These are phyloP conservation scores for Nephrocerus scutellatus DNA, from an alignment of 2,888 invertebrate species.

Conservation along the genomic window DNA sequence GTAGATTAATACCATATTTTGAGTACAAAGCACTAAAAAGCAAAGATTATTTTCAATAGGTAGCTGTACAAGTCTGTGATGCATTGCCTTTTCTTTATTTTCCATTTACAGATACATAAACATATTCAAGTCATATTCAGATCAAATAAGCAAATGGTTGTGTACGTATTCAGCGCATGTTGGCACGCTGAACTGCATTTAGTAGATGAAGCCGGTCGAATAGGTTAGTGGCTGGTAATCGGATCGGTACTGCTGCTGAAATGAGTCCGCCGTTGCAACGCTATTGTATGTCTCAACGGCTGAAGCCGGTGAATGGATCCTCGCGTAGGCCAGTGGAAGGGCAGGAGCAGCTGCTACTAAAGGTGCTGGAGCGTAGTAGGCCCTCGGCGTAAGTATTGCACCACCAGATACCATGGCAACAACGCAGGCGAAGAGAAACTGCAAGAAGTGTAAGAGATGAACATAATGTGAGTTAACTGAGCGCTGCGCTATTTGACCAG, in stretches of 20 bases:
- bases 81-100: too few relatives aligned
- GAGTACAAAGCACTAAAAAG: too few relatives aligned
- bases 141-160: too few relatives aligned
- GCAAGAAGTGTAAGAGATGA: conserved; percentile 1
- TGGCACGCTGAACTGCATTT: too few relatives aligned
- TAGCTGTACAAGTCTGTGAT: too few relatives aligned
- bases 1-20: too few relatives aligned
- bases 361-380: conserved; percentile 4
- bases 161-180: too few relatives aligned
- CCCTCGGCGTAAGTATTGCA: conserved; percentile 27
- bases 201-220: conserved; percentile 29
- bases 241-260: conserved; percentile 39
- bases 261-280: conserved; percentile 37
- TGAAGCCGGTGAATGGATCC: conserved; percentile 19
- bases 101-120: too few relatives aligned
- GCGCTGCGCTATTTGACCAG: not conserved
- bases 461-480: not conserved
- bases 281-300: conserved; percentile 38
- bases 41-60: too few relatives aligned
- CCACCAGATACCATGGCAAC: conserved; percentile 28
- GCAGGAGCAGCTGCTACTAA: conserved; percentile 20
- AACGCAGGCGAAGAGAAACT: conserved; percentile 32
- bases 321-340: conserved; percentile 33
- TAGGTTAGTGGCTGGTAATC: conserved; percentile 39
- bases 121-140: too few relatives aligned